phyloP scores from a whole-genome alignment of 2,113 vertebrate species.

The Peromyscus maniculatus region DNA sequence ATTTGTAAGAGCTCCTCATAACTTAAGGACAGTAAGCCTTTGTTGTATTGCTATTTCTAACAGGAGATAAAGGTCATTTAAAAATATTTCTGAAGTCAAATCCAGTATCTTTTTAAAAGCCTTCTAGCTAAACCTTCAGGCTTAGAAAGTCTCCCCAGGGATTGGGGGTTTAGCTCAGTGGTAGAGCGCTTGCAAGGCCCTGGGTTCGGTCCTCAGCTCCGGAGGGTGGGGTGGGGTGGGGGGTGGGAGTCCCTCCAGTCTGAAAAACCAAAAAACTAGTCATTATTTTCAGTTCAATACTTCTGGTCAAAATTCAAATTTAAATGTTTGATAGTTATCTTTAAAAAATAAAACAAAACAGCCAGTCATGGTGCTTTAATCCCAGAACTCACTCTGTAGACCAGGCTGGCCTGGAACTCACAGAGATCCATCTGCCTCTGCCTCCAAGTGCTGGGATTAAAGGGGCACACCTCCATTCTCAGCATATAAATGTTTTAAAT shows the following conservation, averaged over 20 bases:
- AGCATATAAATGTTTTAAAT: neutral
- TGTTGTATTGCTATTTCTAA: neutral
- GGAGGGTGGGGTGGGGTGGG: too few relatives aligned
- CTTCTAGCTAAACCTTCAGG: neutral
- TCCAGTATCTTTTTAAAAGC: neutral
- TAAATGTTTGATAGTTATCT: neutral
- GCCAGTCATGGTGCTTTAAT: neutral
- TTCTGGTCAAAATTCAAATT: constrained; percentile 21
- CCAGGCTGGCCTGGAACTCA: neutral
- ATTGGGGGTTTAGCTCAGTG: too few relatives aligned
- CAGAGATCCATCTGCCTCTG: neutral
- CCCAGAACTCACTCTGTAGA: neutral
- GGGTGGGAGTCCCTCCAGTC: neutral
- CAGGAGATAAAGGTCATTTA: neutral
- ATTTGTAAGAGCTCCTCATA: neutral
- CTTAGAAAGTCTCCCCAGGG: neutral
- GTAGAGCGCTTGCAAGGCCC: too few relatives aligned
- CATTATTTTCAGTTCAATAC: constrained; percentile 2
- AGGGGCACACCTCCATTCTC: neutral
- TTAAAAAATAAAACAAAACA: neutral
- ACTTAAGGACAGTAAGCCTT: neutral
- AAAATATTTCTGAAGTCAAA: constrained; percentile 10
- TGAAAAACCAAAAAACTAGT: constrained; percentile 35
- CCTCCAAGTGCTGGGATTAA: neutral
- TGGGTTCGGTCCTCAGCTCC: too few relatives aligned